These are phyloP conservation scores for Chiloscyllium punctatum DNA, from an alignment of 2,797 vertebrate species.

Conservation along the genomic window DNA sequence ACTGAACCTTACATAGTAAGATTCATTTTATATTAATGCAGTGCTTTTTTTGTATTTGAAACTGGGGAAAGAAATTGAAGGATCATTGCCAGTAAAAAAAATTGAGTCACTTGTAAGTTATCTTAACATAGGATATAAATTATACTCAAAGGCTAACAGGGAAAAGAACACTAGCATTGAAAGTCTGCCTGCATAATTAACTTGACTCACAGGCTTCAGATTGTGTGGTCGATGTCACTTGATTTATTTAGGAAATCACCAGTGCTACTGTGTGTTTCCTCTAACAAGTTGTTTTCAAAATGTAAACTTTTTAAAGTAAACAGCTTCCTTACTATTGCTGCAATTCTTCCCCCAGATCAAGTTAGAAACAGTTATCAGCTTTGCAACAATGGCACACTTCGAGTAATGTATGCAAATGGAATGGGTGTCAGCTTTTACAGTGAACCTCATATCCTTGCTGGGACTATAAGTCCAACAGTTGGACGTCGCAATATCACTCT, in stretches of 20 bases:
- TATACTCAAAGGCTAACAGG: background rate
- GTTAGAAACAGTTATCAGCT: constrained; percentile 98
- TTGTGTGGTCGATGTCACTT: background rate
- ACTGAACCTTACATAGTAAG: background rate
- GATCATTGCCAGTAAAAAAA: background rate
- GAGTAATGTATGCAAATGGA: constrained; percentile 96
- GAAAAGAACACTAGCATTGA: background rate
- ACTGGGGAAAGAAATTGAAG: background rate
- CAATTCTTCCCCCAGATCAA: constrained; percentile 69
- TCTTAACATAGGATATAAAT: background rate
- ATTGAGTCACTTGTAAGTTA: background rate
- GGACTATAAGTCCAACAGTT: constrained; percentile 92
- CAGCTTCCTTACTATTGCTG: background rate
- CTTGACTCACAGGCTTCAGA: too few relatives aligned
- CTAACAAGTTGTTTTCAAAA: background rate
- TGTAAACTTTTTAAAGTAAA: background rate
- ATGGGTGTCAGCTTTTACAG: constrained; percentile 99
- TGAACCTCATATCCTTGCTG: constrained; percentile 92
- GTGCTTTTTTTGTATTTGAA: background rate
- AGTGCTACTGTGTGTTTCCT: background rate
- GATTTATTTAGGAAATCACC: background rate
- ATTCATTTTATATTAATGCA: background rate
- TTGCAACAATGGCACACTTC: constrained; percentile 92
- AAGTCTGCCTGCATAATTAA: background rate
- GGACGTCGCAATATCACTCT: constrained; percentile 97